A percentile compares a stretch with the other conserved stretches of the same genome.
Conservation (phyloP, 2,797 vertebrate genomes). For the Clamator glandarius region DNA sequence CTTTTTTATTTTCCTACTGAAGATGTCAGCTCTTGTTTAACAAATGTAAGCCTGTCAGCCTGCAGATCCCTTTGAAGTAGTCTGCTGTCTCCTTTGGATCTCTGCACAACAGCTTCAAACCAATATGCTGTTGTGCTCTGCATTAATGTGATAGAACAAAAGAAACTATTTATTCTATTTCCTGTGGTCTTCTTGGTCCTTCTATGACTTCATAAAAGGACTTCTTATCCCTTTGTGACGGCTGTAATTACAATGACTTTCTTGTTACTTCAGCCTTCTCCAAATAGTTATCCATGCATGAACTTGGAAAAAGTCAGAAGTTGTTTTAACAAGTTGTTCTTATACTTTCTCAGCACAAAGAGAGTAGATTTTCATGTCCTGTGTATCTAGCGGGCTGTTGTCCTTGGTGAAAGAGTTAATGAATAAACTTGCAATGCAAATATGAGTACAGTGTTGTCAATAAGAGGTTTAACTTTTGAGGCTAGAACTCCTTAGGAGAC, state of each 20-base stretch:
- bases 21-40: neutral
- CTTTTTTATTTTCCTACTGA: neutral
- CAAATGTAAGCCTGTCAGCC: neutral
- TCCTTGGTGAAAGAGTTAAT: neutral
- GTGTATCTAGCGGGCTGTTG: neutral
- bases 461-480: neutral
- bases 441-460: neutral
- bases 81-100: neutral
- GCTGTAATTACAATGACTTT: neutral
- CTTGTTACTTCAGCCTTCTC: neutral
- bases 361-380: neutral
- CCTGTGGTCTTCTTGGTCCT: neutral
- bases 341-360: neutral
- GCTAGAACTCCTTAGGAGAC: neutral
- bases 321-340: neutral
- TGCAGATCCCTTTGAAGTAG: neutral
- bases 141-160: neutral
- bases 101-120: neutral
- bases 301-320: neutral
- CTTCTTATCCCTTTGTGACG: neutral
- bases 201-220: neutral
- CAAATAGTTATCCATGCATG: neutral
- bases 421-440: neutral
- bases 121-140: neutral
- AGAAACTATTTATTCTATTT: neutral